Evolutionary conservation across 1,140 invertebrate species (phyloP), one percentile per base, ranked within the genome.

Genomic region (Nasonia vitripennis): DNA sequence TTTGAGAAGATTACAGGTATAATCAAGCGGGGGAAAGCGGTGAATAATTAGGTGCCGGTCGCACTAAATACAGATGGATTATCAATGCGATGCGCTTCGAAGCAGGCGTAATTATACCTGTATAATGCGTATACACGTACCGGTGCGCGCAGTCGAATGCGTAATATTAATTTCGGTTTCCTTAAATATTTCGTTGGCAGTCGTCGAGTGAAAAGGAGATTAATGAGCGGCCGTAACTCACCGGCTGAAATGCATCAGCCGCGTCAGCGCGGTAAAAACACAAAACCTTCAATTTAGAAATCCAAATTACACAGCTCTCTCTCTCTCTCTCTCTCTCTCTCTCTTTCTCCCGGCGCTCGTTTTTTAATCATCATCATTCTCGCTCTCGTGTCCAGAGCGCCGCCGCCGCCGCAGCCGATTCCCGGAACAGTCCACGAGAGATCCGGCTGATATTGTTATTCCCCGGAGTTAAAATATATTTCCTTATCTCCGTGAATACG

Each of bases 271-370:
- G 78, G 78, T 85, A 78, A 79, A 85, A 85, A 80, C 68, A 85
- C 77, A 85, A 85, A 81, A 85, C 78, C 78, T 81, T 81, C 45
- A 85, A 85, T 85, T 85, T 85, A 81, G 71, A 81, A 81, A 85
- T 85, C 78, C 78, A 85, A 85, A 85, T 85, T 85, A 77, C 78
- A 75, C 78, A 75, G 84, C 78, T 81, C 67, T 31, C 67, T 67
- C 48, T 75, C 73, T 37, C 73, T 23, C 17, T 7, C 68, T 68
- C 48, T 2, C 27, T 27, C 27, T 37, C 73, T 23, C 17, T 7
- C 68, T 68, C 48, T 2, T 2, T 27, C 27, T 27, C 48, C 62
- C n/a, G 62, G 62, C 62, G 73, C 62, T 85, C 83, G 27, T 79
- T 85, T 79, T 85, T 85, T 79, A 81, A 85, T 85, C 73, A 81